phyloP scores from a whole-genome alignment of 2,797 vertebrate species.

The Rhodeus uyekii region DNA sequence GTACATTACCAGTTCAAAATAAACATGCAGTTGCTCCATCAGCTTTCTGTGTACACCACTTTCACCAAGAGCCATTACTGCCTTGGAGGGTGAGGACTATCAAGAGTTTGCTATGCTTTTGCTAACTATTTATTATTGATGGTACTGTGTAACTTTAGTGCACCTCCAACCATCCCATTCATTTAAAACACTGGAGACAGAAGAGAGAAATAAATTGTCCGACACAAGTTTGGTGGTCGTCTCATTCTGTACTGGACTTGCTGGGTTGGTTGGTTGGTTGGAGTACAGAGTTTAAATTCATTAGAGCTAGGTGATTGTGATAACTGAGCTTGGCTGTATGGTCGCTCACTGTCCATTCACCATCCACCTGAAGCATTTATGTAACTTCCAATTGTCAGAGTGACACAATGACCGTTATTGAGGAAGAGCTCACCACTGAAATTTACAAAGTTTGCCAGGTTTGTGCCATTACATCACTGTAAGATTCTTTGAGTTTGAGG shows the following conservation, averaged over 20 bases:
- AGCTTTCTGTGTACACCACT: slow-evolving; percentile 53
- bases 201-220: neutral
- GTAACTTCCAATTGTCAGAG: neutral
- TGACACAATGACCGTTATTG: neutral
- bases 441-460: neutral
- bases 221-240: slow-evolving; percentile 1
- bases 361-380: neutral
- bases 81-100: slow-evolving; percentile 46
- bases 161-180: slow-evolving; percentile 37
- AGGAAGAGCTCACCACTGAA: neutral
- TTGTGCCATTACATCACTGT: neutral
- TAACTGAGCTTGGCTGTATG: neutral
- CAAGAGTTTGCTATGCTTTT: slow-evolving; percentile 30
- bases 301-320: neutral
- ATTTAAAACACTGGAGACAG: slow-evolving; percentile 30
- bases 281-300: neutral
- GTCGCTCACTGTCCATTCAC: neutral
- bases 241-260: neutral
- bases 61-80: slow-evolving; percentile 56
- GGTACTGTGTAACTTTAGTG: slow-evolving; percentile 34
- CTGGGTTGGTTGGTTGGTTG: neutral
- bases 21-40: slow-evolving; percentile 59
- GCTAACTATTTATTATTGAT: slow-evolving; percentile 55
- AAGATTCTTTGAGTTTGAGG: neutral
- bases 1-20: slow-evolving; percentile 55